These are phyloP conservation scores for Sebastes nivosus DNA, from an alignment of 2,797 vertebrate species.

Conservation along the genomic window DNA sequence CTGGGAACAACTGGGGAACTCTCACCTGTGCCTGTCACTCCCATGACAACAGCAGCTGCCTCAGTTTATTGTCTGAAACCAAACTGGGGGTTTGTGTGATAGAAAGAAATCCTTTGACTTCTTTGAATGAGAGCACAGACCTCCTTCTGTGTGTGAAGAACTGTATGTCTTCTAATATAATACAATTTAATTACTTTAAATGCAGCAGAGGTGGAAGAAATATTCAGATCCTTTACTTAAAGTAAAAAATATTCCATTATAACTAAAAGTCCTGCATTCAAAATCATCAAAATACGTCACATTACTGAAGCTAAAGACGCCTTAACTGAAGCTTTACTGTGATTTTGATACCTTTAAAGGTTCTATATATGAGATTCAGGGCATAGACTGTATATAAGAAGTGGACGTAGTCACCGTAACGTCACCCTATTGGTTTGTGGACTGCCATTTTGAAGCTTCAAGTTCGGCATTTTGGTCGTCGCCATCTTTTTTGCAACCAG, in stretches of 20 bases:
- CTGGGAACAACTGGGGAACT: constrained; percentile 70
- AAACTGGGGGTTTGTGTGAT: constrained; percentile 1
- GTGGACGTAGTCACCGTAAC: too few species aligned
- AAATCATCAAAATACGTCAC: neutral
- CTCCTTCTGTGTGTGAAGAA: neutral
- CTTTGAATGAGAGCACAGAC: constrained; percentile 4
- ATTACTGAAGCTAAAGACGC: neutral
- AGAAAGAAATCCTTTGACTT: constrained; percentile 32
- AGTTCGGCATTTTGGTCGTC: too few species aligned
- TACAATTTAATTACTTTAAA: neutral
- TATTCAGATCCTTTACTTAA: neutral
- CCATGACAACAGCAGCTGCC: constrained; percentile 72
- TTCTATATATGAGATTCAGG: neutral
- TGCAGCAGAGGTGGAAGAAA: neutral
- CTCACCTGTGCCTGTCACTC: constrained; percentile 81
- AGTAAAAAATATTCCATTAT: neutral
- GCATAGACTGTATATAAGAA: too few species aligned
- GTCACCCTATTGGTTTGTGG: too few species aligned
- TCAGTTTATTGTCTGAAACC: constrained; percentile 45
- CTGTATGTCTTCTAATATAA: neutral
- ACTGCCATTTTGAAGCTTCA: too few species aligned
- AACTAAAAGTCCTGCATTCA: neutral
- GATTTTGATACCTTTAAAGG: neutral
- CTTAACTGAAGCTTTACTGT: neutral
- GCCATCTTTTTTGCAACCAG: too few species aligned